Base-by-base conservation (phyloP, 2,113 vertebrate species). In the Phaethornis superciliosus region DNA sequence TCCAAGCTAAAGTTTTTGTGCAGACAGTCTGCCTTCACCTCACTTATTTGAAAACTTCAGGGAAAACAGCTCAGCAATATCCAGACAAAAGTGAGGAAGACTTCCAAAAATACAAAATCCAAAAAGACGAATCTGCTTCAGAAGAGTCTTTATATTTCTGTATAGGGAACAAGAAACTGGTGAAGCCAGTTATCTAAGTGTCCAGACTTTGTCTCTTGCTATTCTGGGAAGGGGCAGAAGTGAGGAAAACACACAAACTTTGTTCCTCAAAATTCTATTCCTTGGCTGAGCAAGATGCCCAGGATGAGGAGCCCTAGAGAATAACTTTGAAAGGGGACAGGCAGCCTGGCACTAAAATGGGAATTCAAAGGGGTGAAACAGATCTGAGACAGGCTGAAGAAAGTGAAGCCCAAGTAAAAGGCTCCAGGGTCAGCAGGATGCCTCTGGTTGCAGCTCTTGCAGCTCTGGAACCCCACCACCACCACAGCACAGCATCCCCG, bases 201-300 rank as follows among this genome's bases (percentile, higher is more conserved):
- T 35, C 19, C 10, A 20, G 55, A 15, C 35, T 83, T 80, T 82
- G 40, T 49, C 10, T 67, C 35, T 81, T 81, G 47, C 47, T 76
- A 8, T 72, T 65, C 72, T 88, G n/a, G 52, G 59, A 83, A 90
- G 21, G 16, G 8, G 4, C 30, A 85, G 63, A 90, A 93, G 19
- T 0, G 0, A 77, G n/a, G 21, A 74, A 85, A 88, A 28, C 35
- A 12, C 21, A 21, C 1, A 0, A 62, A 65, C 9, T 65, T 1
- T 16, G 21, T 65, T 58, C 13, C 55, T 74, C 21, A 62, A 68
- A 88, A 64, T 35, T 21, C 33, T 12, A 19, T 11, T 21, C 54
- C 71, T 33, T 27, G 71, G 11, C 68, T 32, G 51, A 55, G 37
- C 17, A 59, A 62, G 30, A 76, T 2, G 0, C 7, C 20, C 0